Conservation (phyloP, 2,888 invertebrate species). For the Corbicula japonica region DNA sequence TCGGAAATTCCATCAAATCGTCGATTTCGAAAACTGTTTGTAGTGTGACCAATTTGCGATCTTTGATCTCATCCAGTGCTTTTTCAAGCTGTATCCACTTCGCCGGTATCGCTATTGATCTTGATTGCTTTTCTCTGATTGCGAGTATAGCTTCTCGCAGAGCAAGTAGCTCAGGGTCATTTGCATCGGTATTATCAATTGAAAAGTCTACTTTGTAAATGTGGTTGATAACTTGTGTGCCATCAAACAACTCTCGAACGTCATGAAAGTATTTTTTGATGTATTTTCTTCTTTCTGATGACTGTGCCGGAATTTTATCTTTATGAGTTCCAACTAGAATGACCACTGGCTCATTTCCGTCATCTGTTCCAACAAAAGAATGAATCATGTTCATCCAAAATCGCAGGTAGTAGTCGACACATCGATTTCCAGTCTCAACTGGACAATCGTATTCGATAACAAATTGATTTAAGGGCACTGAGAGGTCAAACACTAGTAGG, state of each 20-base stretch:
- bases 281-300: conserved; percentile 7
- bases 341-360: conserved; percentile 33
- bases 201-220: conserved; percentile 37
- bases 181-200: too few relatives aligned
- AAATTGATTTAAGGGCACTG: neutral
- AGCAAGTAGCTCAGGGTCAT: too few relatives aligned
- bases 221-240: conserved; percentile 22
- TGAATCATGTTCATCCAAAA: conserved; percentile 31
- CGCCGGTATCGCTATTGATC: conserved; percentile 16
- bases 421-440: neutral
- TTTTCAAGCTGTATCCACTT: conserved; percentile 20
- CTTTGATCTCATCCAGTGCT: neutral
- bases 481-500: conserved; percentile 13
- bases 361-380: conserved; percentile 20
- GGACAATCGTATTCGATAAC: too few relatives aligned
- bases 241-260: conserved; percentile 15
- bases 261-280: conserved; percentile 17
- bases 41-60: neutral
- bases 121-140: too few relatives aligned
- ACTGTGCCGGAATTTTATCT: conserved; percentile 20
- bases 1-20: neutral
- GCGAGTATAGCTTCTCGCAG: too few relatives aligned
- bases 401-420: too few relatives aligned
- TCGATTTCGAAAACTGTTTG: neutral
- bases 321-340: conserved; percentile 40